These are phyloP conservation scores for Typhlichthys eigenmanni DNA, from an alignment of 2,797 vertebrate genomes.

Conservation along the genomic window DNA sequence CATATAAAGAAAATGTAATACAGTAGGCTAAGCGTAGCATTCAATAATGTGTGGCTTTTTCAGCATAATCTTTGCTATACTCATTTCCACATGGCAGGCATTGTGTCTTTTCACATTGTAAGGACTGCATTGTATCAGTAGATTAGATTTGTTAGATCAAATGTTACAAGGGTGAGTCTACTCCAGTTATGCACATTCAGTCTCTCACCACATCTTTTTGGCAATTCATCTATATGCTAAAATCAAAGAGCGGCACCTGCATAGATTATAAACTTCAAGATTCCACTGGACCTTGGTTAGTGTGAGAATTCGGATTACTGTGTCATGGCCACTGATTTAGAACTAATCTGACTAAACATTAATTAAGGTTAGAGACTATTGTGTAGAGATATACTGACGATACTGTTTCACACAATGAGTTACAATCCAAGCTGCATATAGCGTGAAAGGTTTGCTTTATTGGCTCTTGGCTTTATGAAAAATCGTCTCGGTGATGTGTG, in stretches of 20 bases:
- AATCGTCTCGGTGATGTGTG: background rate
- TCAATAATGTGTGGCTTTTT: too few species aligned
- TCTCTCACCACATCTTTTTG: background rate
- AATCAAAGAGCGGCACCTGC: background rate
- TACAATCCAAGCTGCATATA: background rate
- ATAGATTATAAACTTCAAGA: background rate
- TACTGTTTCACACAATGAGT: background rate
- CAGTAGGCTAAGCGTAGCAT: background rate
- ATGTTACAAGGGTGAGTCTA: conserved; percentile 7
- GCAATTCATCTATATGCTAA: conserved; percentile 6
- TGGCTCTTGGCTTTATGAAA: background rate
- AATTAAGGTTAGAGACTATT: conserved; percentile 1
- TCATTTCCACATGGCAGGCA: background rate
- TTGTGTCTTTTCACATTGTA: background rate
- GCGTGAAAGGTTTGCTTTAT: background rate
- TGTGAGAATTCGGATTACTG: conserved; percentile 8
- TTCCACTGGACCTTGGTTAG: conserved; percentile 1
- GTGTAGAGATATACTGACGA: background rate
- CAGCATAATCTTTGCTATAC: conserved; percentile 5
- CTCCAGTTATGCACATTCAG: background rate
- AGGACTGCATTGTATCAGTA: background rate
- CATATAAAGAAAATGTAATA: conserved; percentile 15
- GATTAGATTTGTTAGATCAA: background rate
- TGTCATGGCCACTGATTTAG: conserved; percentile 4
- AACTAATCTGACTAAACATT: conserved; percentile 14